These are phyloP conservation scores for Acrocephalus scirpaceus DNA, from an alignment of 2,797 vertebrate species.

Conservation along the genomic window DNA sequence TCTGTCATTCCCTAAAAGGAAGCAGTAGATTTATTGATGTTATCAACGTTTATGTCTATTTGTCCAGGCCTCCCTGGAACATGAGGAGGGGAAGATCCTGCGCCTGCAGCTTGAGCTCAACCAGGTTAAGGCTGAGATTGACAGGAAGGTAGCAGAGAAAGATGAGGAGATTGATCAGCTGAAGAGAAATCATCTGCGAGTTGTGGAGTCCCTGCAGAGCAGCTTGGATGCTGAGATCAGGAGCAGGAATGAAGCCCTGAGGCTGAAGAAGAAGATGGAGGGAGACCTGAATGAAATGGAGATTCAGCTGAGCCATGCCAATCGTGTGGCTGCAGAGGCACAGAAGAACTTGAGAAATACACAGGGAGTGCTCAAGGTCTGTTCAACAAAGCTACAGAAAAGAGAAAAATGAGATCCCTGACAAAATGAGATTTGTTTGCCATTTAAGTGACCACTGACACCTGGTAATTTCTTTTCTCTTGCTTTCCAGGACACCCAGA, in stretches of 20 bases:
- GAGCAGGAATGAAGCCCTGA: no score
- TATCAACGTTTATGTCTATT: background rate
- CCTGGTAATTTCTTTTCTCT: background rate
- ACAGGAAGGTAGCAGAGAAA: slow-evolving; percentile 64
- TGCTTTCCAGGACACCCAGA: background rate
- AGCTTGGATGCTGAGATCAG: background rate
- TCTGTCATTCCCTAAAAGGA: background rate
- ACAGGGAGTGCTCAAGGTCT: background rate
- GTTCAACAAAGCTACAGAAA: background rate
- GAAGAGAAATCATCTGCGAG: background rate
- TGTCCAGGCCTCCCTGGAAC: slow-evolving; percentile 71
- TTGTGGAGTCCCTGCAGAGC: background rate
- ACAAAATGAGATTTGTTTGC: background rate
- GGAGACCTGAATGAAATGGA: background rate
- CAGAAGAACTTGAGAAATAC: slow-evolving; percentile 75
- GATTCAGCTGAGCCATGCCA: background rate
- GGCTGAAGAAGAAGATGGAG: slow-evolving; percentile 1
- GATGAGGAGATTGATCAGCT: background rate
- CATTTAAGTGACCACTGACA: no score
- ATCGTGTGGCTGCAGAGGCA: slow-evolving; percentile 31
- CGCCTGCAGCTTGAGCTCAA: slow-evolving; percentile 80
- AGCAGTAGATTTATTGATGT: background rate
- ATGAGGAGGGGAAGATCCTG: slow-evolving; percentile 80
- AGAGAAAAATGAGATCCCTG: background rate
- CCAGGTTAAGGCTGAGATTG: slow-evolving; percentile 78